These are phyloP conservation scores for Eulacestoma nigropectus DNA, from an alignment of 2,113 vertebrate genomes.

Conservation along the genomic window DNA sequence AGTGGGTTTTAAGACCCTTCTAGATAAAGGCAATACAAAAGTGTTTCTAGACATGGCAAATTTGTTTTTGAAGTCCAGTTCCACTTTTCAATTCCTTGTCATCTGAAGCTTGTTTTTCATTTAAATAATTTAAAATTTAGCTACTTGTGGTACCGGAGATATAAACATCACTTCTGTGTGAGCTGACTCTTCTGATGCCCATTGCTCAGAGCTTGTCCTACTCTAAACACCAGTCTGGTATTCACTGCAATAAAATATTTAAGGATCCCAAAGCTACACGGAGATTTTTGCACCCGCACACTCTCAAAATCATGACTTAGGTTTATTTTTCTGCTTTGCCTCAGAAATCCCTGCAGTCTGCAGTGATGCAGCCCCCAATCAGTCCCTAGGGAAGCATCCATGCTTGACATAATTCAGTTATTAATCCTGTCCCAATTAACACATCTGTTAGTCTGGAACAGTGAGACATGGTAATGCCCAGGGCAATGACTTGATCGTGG, in stretches of 20 bases:
- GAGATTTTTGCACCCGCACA: not conserved
- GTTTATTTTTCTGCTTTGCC: not conserved
- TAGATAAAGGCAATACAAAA: not conserved
- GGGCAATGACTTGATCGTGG: not conserved
- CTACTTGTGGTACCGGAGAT: not conserved
- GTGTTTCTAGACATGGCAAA: not conserved
- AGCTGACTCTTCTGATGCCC: not conserved
- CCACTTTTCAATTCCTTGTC: not conserved
- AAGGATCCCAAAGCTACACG: rapidly evolving
- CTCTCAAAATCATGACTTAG: not conserved
- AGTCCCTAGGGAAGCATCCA: not conserved
- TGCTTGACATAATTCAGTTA: not conserved
- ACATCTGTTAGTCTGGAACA: not conserved
- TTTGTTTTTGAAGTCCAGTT: not conserved
- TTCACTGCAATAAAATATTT: not conserved
- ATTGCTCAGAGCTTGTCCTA: not conserved
- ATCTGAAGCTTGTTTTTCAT: not conserved
- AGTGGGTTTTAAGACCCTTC: not conserved
- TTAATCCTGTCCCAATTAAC: not conserved
- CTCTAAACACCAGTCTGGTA: rapidly evolving
- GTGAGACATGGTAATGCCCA: not conserved
- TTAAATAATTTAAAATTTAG: not conserved
- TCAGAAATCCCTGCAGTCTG: not conserved
- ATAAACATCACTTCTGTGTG: not conserved
- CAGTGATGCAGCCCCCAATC: not conserved